Evolutionary conservation across 2,888 invertebrate species (phyloP).

Genomic region (Drosophila austrosaltans): DNA sequence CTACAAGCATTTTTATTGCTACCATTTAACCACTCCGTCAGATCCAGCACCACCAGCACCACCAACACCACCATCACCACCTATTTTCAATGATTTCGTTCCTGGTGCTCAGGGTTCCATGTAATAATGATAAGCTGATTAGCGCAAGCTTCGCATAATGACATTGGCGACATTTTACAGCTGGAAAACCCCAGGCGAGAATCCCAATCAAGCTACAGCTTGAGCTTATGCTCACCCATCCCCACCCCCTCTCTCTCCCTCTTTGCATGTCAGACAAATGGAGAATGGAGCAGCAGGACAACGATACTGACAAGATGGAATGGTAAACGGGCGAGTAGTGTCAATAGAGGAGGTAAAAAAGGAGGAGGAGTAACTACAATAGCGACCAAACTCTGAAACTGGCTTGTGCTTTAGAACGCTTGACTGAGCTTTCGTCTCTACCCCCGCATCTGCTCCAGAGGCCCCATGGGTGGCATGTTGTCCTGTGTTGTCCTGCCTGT

Average conservation of each 20-base stretch:
- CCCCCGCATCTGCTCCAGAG: too few relatives aligned
- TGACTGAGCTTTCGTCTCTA: slow-evolving; percentile 30
- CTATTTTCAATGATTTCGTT: slow-evolving; percentile 2
- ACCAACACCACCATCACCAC: neutral
- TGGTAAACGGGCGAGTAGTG: neutral
- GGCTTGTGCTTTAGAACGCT: slow-evolving; percentile 24
- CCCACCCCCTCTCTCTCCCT: neutral
- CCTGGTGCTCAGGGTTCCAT: slow-evolving; percentile 29
- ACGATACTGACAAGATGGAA: slow-evolving; percentile 4
- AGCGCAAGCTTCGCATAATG: slow-evolving; percentile 63
- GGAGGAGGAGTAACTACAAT: slow-evolving; percentile 27
- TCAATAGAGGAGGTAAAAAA: neutral
- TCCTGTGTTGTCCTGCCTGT: slow-evolving; percentile 29
- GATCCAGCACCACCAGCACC: neutral
- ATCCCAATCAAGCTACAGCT: slow-evolving; percentile 42
- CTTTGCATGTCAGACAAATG: slow-evolving; percentile 33
- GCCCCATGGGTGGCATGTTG: neutral
- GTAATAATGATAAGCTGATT: slow-evolving; percentile 76
- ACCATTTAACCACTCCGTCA: neutral
- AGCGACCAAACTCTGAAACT: slow-evolving; percentile 23
- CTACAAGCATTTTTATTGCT: slow-evolving; percentile 38
- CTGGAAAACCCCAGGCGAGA: slow-evolving; percentile 40
- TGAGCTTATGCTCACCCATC: slow-evolving; percentile 2
- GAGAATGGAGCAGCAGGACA: neutral
- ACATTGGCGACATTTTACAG: slow-evolving; percentile 62